Conservation (phyloP, 2,797 vertebrate species). For the Protonibea diacanthus region DNA sequence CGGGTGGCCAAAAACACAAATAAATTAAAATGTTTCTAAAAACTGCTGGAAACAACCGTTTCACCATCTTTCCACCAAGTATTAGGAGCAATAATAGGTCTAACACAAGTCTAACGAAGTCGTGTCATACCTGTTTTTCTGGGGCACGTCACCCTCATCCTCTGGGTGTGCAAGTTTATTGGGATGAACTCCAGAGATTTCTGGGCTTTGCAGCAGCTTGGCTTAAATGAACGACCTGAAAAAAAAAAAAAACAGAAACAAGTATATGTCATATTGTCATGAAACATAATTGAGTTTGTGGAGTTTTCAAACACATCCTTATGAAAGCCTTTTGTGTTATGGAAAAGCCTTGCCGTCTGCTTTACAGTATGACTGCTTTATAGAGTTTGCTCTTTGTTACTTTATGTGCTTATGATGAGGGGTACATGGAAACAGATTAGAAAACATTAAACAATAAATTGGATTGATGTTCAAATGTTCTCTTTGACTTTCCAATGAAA, state of each 20-base stretch:
- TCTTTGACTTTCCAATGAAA: conserved; percentile 46
- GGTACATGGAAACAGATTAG: conserved; percentile 21
- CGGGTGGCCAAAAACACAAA: background rate
- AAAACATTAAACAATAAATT: conserved; percentile 36
- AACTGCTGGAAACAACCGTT: background rate
- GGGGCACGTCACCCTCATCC: conserved; percentile 95
- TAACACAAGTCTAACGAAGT: background rate
- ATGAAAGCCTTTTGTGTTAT: conserved; percentile 12
- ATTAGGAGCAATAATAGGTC: background rate
- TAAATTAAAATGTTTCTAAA: too few relatives aligned
- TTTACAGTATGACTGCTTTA: conserved; percentile 17
- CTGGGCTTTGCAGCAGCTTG: conserved; percentile 98
- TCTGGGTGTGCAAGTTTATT: conserved; percentile 96
- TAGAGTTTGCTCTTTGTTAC: conserved; percentile 22
- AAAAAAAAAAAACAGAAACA: conserved; percentile 42
- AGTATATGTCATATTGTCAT: conserved; percentile 25
- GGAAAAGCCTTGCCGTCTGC: conserved; percentile 19
- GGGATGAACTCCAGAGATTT: conserved; percentile 98
- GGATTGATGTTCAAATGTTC: conserved; percentile 34
- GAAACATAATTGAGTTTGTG: conserved; percentile 4
- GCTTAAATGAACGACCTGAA: conserved; percentile 95
- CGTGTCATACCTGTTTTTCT: conserved; percentile 90
- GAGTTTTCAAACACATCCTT: conserved; percentile 22
- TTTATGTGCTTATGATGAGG: conserved; percentile 24
- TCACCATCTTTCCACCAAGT: background rate